Percentiles rank a stretch among this genome's conserved stretches.
These are phyloP conservation scores for Mesocentrotus franciscanus DNA, from an alignment of 53 echinoderm and acorn worm genomes.

Conservation along the genomic window DNA sequence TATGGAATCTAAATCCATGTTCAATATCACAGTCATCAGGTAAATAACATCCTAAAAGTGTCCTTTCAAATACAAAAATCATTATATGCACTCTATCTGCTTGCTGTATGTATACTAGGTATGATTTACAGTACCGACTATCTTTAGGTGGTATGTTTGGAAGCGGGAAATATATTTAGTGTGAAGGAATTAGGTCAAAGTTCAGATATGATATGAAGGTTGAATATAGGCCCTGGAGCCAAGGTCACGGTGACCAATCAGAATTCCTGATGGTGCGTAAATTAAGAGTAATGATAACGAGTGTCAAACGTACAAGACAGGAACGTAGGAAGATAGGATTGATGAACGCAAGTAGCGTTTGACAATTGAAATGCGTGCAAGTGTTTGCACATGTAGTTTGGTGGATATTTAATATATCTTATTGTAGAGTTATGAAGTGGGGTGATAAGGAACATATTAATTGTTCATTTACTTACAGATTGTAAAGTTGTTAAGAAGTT, in stretches of 20 bases:
- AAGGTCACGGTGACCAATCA: not conserved
- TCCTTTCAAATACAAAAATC: too few relatives aligned
- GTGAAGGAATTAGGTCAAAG: conserved; percentile 26
- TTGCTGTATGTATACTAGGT: not conserved
- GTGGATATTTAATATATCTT: not conserved
- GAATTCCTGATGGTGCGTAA: conserved; percentile 33
- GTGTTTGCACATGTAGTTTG: not conserved
- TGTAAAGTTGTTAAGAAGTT: conserved; percentile 2
- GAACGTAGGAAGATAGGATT: not conserved
- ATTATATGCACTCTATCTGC: not conserved
- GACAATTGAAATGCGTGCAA: not conserved
- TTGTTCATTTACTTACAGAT: not conserved
- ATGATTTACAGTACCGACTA: not conserved
- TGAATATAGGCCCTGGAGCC: not conserved
- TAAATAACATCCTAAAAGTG: too few relatives aligned
- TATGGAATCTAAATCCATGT: too few relatives aligned
- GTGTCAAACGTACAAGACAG: not conserved
- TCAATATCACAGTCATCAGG: too few relatives aligned
- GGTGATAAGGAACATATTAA: not conserved
- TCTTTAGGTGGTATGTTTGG: not conserved
- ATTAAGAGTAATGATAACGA: conserved; percentile 42
- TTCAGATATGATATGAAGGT: not conserved
- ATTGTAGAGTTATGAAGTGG: conserved; percentile 24
- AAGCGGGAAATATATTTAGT: not conserved
- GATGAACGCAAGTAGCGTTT: conserved; percentile 24